phyloP scores from a whole-genome alignment of 2,797 vertebrate genomes.

The Scleropages formosus region DNA sequence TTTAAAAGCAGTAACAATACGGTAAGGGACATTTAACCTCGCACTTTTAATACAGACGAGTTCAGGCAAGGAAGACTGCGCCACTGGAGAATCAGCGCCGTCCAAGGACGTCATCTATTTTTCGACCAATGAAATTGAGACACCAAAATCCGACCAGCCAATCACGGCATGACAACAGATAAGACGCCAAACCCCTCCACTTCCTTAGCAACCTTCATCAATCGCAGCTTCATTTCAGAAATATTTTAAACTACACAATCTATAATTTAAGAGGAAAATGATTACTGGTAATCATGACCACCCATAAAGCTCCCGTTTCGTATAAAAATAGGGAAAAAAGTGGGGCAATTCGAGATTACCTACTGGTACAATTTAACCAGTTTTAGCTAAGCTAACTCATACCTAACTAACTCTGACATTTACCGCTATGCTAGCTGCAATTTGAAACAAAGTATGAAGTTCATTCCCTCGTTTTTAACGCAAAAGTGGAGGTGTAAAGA shows the following conservation, averaged over 20 bases:
- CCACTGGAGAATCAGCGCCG: constrained; percentile 44
- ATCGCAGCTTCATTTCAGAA: background rate
- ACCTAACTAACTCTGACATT: too few species aligned
- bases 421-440: too few species aligned
- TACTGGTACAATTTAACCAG: too few species aligned
- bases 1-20: too few species aligned
- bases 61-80: background rate
- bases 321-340: background rate
- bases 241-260: background rate
- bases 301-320: background rate
- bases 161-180: constrained; percentile 68
- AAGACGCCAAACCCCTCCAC: constrained; percentile 51
- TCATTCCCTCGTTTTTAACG: too few species aligned
- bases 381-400: too few species aligned
- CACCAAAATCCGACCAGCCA: constrained; percentile 70
- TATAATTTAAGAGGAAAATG: too few species aligned
- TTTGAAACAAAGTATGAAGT: too few species aligned
- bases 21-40: too few species aligned
- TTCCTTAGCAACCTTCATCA: constrained; percentile 52
- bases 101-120: constrained; percentile 35
- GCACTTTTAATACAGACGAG: too few species aligned
- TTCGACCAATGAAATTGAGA: constrained; percentile 61
- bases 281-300: background rate
- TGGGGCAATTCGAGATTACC: too few species aligned
- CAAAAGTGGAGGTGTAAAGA: too few species aligned